Evolutionary conservation across 1,140 invertebrate genomes (phyloP).

Genomic region (Drosophila rufa): DNA sequence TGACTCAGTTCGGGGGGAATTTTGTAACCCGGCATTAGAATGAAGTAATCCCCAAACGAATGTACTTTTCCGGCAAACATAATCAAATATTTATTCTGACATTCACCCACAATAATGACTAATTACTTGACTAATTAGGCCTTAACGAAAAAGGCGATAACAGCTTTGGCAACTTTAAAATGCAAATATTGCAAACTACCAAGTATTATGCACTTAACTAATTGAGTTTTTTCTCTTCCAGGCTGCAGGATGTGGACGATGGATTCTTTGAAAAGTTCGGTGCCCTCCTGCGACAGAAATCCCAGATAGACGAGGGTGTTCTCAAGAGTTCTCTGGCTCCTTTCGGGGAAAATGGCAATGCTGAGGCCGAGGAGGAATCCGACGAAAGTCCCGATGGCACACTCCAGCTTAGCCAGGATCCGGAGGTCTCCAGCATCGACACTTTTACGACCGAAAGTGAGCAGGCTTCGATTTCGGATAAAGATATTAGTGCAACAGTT

Average conservation of each 20-base stretch:
- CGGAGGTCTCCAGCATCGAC: slow-evolving; percentile 26
- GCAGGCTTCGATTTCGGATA: slow-evolving; percentile 41
- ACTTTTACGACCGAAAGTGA: slow-evolving; percentile 28
- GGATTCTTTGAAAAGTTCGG: slow-evolving; percentile 93
- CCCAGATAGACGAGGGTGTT: slow-evolving; percentile 86
- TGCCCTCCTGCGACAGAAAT: slow-evolving; percentile 89
- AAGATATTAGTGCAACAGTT: slow-evolving; percentile 46
- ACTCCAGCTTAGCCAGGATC: slow-evolving; percentile 18
- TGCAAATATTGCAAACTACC: background rate
- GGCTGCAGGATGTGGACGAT: slow-evolving; percentile 91
- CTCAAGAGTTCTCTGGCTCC: slow-evolving; percentile 86
- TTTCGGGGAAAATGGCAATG: slow-evolving; percentile 73
- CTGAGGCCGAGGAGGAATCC: slow-evolving; percentile 12
- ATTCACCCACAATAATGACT: slow-evolving; percentile 3
- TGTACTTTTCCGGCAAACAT: slow-evolving; percentile 9
- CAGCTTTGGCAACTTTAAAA: background rate
- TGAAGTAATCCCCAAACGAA: slow-evolving; percentile 1
- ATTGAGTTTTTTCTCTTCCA: slow-evolving; percentile 57
- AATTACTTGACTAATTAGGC: slow-evolving; percentile 6
- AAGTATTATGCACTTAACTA: background rate
- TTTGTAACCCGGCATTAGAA: slow-evolving; percentile 12
- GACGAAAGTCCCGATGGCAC: slow-evolving; percentile 56
- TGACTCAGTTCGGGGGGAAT: slow-evolving; percentile 28
- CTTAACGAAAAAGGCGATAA: background rate
- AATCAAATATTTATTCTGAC: slow-evolving; percentile 9